A percentile compares a stretch with the other conserved stretches of the same genome.
phyloP scores from a whole-genome alignment of 2,888 invertebrate species.

The Gymnocheta viridis region DNA sequence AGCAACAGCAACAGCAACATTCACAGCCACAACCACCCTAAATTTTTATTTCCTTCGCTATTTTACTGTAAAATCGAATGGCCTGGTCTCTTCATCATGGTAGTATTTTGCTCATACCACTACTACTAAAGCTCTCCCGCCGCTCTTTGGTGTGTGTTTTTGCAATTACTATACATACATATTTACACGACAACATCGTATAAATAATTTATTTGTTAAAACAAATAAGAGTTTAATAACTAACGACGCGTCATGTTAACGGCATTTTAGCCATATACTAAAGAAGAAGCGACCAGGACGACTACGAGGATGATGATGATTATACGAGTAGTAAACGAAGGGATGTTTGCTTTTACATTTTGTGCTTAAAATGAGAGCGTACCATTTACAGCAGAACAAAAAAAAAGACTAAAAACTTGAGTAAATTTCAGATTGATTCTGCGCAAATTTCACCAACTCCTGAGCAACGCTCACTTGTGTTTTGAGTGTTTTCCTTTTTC shows the following conservation, averaged over 20 bases:
- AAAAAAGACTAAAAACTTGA: not conserved
- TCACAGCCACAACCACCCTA: not conserved
- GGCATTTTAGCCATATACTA: slow-evolving; percentile 70
- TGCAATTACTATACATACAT: slow-evolving; percentile 43
- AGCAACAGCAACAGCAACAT: not conserved
- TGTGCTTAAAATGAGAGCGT: not conserved
- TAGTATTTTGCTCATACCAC: slow-evolving; percentile 5
- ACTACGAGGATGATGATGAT: slow-evolving; percentile 49
- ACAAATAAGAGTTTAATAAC: slow-evolving; percentile 73
- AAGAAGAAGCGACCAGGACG: slow-evolving; percentile 39
- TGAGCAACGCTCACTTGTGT: no score
- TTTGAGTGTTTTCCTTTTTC: slow-evolving; percentile 10
- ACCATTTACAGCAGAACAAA: no score
- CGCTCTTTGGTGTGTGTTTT: slow-evolving; percentile 1
- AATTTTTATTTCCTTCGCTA: slow-evolving; percentile 8
- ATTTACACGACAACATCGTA: slow-evolving; percentile 66
- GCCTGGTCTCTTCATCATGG: slow-evolving; percentile 14
- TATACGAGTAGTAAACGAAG: slow-evolving; percentile 35
- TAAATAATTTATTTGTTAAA: slow-evolving; percentile 73
- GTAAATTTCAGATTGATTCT: slow-evolving; percentile 19
- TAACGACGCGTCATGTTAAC: slow-evolving; percentile 73
- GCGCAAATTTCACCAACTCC: slow-evolving; percentile 19
- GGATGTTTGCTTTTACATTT: slow-evolving; percentile 26
- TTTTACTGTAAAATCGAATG: slow-evolving; percentile 13
- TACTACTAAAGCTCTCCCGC: slow-evolving; percentile 17